Evolutionary conservation across 2,888 invertebrate species (phyloP), one percentile per base, ranked within the genome.

Genomic region (Catocala nupta): DNA sequence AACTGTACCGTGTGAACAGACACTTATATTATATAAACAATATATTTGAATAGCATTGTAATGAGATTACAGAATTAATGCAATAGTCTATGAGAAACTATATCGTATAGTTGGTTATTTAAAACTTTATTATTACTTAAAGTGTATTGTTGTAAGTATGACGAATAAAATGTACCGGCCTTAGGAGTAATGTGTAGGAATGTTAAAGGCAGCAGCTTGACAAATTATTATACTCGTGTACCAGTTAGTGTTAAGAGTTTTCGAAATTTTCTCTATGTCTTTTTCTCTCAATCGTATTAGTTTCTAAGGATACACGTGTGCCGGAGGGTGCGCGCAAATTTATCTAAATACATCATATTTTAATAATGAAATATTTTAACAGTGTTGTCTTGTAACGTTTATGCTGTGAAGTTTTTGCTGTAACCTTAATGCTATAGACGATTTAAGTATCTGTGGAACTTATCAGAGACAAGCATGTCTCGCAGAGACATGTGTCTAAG

Each of bases 181-280:
- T 93, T 93, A 93, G 93, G 81, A 86, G 86, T 91, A 90, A 89
- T 83, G 85, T 80, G 86, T 90, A 91, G 88, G 85, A 80, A 80
- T 84, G 87, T 89, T 85, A 82, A 85, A 82, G 85, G 85, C 83
- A 81, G 82, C 79, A 87, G 91, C 91, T 92, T 90, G 85, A 87
- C 81, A 86, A 85, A 83, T 76, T 85, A 84, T 75, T 87, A 82
- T 88, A 87, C 82, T 86, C 83, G 82, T 85, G 87, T 90, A 90
- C 87, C 86, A 87, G 83, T 70, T 90, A 88, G 83, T 55, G 67
- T 81, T 92, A 92, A 91, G 90, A 77, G 75, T 90, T 93, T 92
- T 91, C 89, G 81, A 89, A 91, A 89, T 83, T 88, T 87, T 92
- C 92, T 93, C 91, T 90, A 82, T 89, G 88, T 92, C 91, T 91